phyloP scores from a whole-genome alignment of 2,113 vertebrate genomes.

The Prionailurus bengalensis region DNA sequence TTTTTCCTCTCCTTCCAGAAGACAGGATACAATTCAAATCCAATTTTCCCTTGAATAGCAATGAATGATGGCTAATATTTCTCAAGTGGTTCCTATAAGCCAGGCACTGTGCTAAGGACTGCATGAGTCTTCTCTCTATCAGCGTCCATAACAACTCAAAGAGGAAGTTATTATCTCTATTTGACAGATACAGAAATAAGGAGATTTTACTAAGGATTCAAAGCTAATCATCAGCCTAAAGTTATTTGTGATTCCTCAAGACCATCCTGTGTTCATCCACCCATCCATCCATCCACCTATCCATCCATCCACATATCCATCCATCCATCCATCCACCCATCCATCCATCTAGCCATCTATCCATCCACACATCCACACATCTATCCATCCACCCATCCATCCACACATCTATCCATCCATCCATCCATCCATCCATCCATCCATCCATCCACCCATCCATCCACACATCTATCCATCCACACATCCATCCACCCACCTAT shows the following conservation, averaged over 20 bases:
- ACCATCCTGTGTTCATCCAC: background rate
- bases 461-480: background rate
- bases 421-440: background rate
- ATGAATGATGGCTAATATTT: background rate
- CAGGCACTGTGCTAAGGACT: background rate
- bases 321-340: background rate
- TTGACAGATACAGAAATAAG: background rate
- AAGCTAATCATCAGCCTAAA: background rate
- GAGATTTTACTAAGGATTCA: conserved; percentile 1
- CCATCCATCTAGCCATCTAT: background rate
- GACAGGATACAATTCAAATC: background rate
- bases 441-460: background rate
- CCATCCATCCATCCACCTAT: background rate
- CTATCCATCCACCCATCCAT: background rate
- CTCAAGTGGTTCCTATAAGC: background rate
- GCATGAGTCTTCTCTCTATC: background rate
- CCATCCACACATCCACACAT: background rate
- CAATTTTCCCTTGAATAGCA: background rate
- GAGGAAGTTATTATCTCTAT: background rate
- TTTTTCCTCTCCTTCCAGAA: background rate
- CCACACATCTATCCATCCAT: background rate
- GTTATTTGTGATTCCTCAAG: background rate
- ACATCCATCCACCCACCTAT: fast-evolving
- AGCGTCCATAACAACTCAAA: background rate
- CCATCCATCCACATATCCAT: background rate